Evolutionary conservation across 2,888 invertebrate species (phyloP), one percentile per base, ranked within the genome.

Genomic region (Epirrhoe tristata): DNA sequence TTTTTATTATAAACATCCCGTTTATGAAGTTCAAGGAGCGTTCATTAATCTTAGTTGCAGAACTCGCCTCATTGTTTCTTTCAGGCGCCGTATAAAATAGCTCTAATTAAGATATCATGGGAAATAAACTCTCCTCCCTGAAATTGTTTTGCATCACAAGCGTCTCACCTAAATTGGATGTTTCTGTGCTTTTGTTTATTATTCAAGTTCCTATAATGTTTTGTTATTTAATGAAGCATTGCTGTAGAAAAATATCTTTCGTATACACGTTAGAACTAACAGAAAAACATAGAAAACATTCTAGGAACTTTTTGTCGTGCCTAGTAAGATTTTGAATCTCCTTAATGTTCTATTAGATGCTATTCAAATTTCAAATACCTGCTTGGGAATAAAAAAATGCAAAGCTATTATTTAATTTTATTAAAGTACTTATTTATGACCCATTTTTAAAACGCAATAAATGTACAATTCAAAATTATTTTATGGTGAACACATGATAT

Each of bases 91-190:
- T 84, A 80, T 83, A 81, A 81, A 87, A 81, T 79, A 79, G 81
- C 81, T 85, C 91, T 90, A 90, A 90, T 91, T 90, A 89, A 87
- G 88, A 88, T 87, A 90, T 89, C 90, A 90, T 87, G 87, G 88
- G 87, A 89, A 90, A 90, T 89, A 86, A 84, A 88, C 82, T 86
- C 81, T 82, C 81, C 76, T 78, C 81, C 75, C 74, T 85, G 84
- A 90, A 88, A 88, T 90, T 87, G 81, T 77, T 76, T 64, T 76
- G 72, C 75, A 81, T 75, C 39, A 43, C 39, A 43, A 12, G 12
- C 39, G 12, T 43, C 67, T 74, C 63, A 74, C 77, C 74, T 79
- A 81, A 86, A 83, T 86, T 85, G 77, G 72, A 79, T 80, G 78
- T 78, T 83, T 81, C 80, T 74, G 63, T 63, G 39, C 46, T 61